These are phyloP conservation scores for Sitobion miscanthi DNA, from an alignment of 1,140 invertebrate genomes.

Conservation along the genomic window DNA sequence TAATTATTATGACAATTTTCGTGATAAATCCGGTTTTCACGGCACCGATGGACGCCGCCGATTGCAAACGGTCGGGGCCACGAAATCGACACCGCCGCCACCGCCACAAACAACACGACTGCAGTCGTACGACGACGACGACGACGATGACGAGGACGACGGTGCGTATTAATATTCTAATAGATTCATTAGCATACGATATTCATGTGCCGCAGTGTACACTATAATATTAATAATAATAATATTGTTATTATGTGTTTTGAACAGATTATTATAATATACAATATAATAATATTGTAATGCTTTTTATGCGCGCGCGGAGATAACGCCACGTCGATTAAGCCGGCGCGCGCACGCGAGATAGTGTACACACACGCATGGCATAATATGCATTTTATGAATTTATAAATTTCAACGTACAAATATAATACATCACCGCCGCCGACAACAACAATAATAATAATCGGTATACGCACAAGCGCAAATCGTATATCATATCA, in stretches of 20 bases:
- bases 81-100: not conserved
- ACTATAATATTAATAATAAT: not conserved
- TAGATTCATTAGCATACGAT: slow-evolving; percentile 33
- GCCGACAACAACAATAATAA: not conserved
- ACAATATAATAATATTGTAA: not conserved
- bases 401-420: not conserved
- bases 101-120: not conserved
- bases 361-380: not conserved
- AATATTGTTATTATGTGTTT: not conserved
- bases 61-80: not conserved
- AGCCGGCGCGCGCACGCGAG: not conserved
- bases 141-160: not conserved
- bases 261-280: not conserved
- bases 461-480: not conserved
- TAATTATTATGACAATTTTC: not conserved
- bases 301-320: not conserved
- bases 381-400: not conserved
- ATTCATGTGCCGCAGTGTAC: not conserved
- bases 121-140: not conserved
- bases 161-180: not conserved
- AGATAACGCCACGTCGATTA: slow-evolving; percentile 26
- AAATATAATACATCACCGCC: not conserved
- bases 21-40: not conserved
- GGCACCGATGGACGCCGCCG: not conserved
- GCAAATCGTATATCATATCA: too few relatives aligned